Conservation (phyloP, 2,113 vertebrate species). For the Cephalopholis sonnerati region DNA sequence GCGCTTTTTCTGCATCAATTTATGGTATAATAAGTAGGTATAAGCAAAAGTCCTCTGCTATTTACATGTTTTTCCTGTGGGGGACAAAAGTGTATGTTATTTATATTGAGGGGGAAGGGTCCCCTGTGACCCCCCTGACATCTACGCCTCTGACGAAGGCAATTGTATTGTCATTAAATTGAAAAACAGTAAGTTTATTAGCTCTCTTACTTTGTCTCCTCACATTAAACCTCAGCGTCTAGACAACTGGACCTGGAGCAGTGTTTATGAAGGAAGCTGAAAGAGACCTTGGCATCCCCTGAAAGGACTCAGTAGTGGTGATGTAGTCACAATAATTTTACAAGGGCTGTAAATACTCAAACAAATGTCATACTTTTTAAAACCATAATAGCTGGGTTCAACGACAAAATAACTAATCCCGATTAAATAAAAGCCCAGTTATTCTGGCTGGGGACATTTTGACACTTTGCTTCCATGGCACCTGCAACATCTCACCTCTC, state of each 20-base stretch:
- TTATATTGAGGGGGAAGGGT: too few relatives aligned
- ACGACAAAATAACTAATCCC: slow-evolving; percentile 46
- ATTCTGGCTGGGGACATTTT: slow-evolving; percentile 45
- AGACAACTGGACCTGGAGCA: slow-evolving; percentile 55
- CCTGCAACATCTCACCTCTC: slow-evolving; percentile 26
- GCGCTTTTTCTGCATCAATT: too few relatives aligned
- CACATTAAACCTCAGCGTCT: slow-evolving; percentile 53
- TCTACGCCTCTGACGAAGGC: background rate
- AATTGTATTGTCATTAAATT: slow-evolving; percentile 37
- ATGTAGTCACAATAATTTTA: slow-evolving; percentile 66
- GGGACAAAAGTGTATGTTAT: too few relatives aligned
- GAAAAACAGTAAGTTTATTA: slow-evolving; percentile 35
- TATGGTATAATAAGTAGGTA: too few relatives aligned
- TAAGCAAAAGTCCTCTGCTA: too few relatives aligned
- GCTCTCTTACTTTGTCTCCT: slow-evolving; percentile 40
- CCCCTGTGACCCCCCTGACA: too few relatives aligned
- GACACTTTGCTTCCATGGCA: slow-evolving; percentile 38
- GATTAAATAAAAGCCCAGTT: slow-evolving; percentile 61
- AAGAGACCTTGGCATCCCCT: slow-evolving; percentile 50
- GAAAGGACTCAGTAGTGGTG: slow-evolving; percentile 41
- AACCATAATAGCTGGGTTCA: slow-evolving; percentile 42
- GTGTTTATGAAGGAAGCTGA: slow-evolving; percentile 59
- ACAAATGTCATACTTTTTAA: slow-evolving; percentile 54
- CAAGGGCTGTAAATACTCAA: slow-evolving; percentile 61
- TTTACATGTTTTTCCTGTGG: too few relatives aligned